Evolutionary conservation across 2,113 vertebrate genomes (phyloP).

Genomic region (Xiphophorus maculatus): DNA sequence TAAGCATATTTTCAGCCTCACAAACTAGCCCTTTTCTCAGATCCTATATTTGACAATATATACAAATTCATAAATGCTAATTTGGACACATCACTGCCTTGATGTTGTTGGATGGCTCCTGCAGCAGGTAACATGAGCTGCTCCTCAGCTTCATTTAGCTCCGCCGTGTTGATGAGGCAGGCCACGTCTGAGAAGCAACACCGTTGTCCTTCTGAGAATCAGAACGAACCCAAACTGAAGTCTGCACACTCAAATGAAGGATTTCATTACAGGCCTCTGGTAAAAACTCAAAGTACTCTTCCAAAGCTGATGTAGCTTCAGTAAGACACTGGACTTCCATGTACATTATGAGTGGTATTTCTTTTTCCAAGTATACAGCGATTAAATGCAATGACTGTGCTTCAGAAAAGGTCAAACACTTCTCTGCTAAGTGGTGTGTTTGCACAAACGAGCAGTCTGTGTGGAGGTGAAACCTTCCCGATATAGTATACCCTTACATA

Average conservation of each 20-base stretch:
- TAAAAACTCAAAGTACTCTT: not conserved
- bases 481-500: not conserved
- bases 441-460: constrained; percentile 1
- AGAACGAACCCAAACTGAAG: not conserved
- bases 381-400: constrained; percentile 28
- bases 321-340: not conserved
- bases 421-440: constrained; percentile 23
- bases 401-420: constrained; percentile 55
- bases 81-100: not conserved
- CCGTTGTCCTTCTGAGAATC: not conserved
- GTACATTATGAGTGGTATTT: constrained; percentile 23
- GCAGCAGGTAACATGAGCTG: not conserved
- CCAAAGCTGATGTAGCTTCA: not conserved
- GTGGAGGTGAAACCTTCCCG: not conserved
- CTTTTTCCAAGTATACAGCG: constrained; percentile 22
- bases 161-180: not conserved
- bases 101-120: not conserved
- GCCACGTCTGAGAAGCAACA: not conserved
- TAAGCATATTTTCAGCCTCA: too few species aligned
- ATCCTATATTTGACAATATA: too few species aligned
- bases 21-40: not conserved
- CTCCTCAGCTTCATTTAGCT: not conserved
- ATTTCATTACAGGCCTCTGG: constrained; percentile 6
- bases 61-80: not conserved
- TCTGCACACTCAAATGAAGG: not conserved